These are phyloP conservation scores for Tinamus guttatus DNA, from an alignment of 2,113 vertebrate genomes.

Conservation along the genomic window DNA sequence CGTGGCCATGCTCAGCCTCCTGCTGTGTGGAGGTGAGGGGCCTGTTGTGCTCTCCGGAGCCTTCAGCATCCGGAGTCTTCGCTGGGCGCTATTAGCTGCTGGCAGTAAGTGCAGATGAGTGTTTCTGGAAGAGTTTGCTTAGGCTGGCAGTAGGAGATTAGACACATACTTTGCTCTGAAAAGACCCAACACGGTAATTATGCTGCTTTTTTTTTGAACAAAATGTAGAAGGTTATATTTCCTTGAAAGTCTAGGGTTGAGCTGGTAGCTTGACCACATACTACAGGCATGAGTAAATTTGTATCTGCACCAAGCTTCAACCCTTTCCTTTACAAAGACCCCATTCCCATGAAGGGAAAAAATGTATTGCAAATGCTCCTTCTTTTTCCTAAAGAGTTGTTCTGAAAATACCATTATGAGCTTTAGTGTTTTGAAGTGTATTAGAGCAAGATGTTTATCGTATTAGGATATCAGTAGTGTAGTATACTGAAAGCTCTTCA, in stretches of 20 bases:
- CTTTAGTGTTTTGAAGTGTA: not conserved
- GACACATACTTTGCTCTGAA: not conserved
- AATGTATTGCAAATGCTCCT: not conserved
- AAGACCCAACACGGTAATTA: not conserved
- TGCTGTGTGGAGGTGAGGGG: not conserved
- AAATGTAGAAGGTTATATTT: not conserved
- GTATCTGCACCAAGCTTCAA: not conserved
- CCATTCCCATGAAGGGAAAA: not conserved
- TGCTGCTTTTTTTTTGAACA: not conserved
- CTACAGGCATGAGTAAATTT: not conserved
- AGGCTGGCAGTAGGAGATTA: not conserved
- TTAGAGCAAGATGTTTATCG: not conserved
- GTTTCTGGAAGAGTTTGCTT: not conserved
- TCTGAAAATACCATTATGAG: not conserved
- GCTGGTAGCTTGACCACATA: not conserved
- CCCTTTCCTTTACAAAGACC: not conserved
- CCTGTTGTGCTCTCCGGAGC: accelerated
- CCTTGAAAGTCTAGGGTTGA: not conserved
- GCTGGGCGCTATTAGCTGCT: not conserved
- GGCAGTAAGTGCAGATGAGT: not conserved
- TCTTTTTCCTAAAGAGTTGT: not conserved
- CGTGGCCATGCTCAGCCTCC: accelerated
- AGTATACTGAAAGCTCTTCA: not conserved
- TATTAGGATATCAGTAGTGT: not conserved
- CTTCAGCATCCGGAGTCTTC: accelerated